A percentile compares a stretch with the other conserved stretches of the same genome.
These are phyloP conservation scores for Phyllotis vaccarum DNA, from an alignment of 2,797 vertebrate species.

Conservation along the genomic window DNA sequence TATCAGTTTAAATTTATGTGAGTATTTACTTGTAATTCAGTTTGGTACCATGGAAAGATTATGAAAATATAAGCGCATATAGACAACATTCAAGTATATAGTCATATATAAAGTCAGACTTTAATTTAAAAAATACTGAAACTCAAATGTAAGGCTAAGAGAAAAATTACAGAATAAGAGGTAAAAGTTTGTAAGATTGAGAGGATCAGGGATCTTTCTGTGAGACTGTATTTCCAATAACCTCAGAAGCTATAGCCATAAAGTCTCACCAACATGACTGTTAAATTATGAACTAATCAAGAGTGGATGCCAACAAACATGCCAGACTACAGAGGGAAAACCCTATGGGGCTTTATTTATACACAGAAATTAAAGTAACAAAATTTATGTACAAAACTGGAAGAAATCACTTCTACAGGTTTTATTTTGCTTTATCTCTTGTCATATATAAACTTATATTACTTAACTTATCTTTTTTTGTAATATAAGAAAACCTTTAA, in stretches of 20 bases:
- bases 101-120: neutral
- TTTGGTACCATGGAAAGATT: neutral
- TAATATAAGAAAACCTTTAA: too few species aligned
- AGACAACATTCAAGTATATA: neutral
- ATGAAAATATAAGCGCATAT: neutral
- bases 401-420: neutral
- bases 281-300: neutral
- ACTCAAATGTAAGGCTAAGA: neutral
- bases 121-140: neutral
- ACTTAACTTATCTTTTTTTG: neutral
- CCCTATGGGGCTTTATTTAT: neutral
- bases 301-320: too few species aligned
- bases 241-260: neutral
- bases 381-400: neutral
- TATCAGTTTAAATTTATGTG: neutral
- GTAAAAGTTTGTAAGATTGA: neutral
- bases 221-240: neutral
- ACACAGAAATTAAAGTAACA: neutral
- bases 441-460: neutral
- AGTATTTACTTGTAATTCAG: neutral
- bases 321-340: neutral
- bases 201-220: neutral
- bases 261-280: neutral
- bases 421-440: neutral
- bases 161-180: neutral